Evolutionary conservation across 1,140 invertebrate species (phyloP), one percentile per base, ranked within the genome.

Genomic region (Brachionus manjavacas): DNA sequence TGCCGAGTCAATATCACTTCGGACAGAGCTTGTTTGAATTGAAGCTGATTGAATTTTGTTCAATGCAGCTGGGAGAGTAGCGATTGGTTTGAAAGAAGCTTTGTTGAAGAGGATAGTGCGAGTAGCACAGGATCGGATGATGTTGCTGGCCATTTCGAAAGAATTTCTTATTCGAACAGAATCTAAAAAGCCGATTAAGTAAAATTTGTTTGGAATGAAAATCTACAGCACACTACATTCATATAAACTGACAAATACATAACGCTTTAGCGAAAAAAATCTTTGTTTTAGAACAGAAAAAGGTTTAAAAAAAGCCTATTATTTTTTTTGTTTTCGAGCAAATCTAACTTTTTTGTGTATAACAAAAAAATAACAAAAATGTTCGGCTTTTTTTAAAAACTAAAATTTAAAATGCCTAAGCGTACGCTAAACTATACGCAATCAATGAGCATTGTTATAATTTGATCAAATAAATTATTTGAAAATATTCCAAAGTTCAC

Each of bases 1-100:
- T 89, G 98, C 98, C 87, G 96, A 98, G 92, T 99, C 98, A 92
- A 99, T 99, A 91, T 99, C 98, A 88, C 94, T 93, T 85, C 93
- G 93, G 86, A 95, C 92, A 87, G 94, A 92, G 87, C 94, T 94
- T 87, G 97, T 99, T 91, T 98, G 96, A 92, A 99, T 76, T 23
- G 72, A 76, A 23, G 72, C 72, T 46, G 41, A 46, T 76, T 76
- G 72, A 46, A 76, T 76, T 76, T 76, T 76, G 72, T 76, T 76
- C 43, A 76, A 46, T 46, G 72, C 72, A 76, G 41, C 72, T 76
- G 72, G 72, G 49, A 76, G 43, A 25, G 72, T 49, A 2, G 49
- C 72, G 11, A 49, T 49, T 76, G 72, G 72, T 23, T 76, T 76
- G 16, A 76, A 76, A 49, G 72, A 76, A 25, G 72, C 41, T 49